Conservation (phyloP, 2,797 vertebrate genomes). For the Mormyrops attenuatus region DNA sequence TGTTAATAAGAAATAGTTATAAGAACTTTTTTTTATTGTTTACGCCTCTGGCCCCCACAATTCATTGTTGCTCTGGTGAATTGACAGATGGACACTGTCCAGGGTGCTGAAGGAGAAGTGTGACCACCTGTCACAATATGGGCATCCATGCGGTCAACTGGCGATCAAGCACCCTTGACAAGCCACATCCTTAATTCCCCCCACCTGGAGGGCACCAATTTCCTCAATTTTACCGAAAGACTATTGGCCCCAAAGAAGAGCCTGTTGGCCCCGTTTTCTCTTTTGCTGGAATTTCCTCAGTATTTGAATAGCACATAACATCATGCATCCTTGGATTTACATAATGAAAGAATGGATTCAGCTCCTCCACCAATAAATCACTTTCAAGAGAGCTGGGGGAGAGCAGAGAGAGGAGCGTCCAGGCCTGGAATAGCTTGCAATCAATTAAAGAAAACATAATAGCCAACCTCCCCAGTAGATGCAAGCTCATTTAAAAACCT, state of each 20-base stretch:
- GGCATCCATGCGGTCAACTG: background rate
- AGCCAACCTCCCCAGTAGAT: conserved; percentile 13
- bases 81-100: background rate
- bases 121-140: background rate
- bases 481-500: conserved; percentile 15
- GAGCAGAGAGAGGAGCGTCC: background rate
- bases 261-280: background rate
- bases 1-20: background rate
- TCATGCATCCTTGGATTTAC: conserved; percentile 9
- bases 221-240: background rate
- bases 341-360: conserved; percentile 14
- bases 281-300: background rate
- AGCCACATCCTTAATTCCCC: background rate
- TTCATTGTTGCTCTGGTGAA: background rate
- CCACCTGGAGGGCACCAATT: background rate
- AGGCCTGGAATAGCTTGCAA: conserved; percentile 10
- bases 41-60: background rate
- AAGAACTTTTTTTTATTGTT: background rate
- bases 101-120: background rate
- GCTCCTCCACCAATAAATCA: conserved; percentile 13
- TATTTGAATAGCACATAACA: background rate
- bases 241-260: background rate
- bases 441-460: conserved; percentile 19
- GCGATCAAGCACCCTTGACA: background rate
- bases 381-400: conserved; percentile 3